Evolutionary conservation across 2,113 vertebrate species (phyloP).

Genomic region (Muntiacus reevesi): DNA sequence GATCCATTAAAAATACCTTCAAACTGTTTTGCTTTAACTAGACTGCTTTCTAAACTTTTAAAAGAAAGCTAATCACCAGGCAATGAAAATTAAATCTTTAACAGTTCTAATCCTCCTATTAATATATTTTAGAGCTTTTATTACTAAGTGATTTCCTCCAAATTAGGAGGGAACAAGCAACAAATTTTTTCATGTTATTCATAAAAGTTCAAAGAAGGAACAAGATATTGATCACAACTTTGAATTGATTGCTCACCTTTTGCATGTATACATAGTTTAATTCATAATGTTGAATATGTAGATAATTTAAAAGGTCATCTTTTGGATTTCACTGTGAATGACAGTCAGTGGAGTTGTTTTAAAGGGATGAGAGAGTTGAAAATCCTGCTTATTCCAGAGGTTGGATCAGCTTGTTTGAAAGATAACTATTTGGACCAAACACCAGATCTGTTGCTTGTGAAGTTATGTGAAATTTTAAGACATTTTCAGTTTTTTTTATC

Average conservation of each 20-base stretch:
- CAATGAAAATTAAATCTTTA: slow-evolving; percentile 21
- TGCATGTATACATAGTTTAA: not conserved
- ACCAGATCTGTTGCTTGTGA: not conserved
- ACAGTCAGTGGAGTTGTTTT: not conserved
- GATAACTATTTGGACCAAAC: not conserved
- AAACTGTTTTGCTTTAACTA: slow-evolving; percentile 19
- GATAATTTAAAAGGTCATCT: not conserved
- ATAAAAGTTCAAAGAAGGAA: not conserved
- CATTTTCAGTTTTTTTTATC: not conserved
- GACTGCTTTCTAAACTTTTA: slow-evolving; percentile 37
- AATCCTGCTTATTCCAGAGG: not conserved
- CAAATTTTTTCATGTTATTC: not conserved
- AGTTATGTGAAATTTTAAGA: not conserved
- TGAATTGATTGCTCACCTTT: slow-evolving; percentile 17
- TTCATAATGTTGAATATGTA: not conserved
- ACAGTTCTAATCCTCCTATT: slow-evolving; percentile 25
- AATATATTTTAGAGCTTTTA: slow-evolving; percentile 29
- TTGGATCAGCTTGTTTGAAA: not conserved
- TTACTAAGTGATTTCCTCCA: not conserved
- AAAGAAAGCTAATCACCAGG: slow-evolving; percentile 13
- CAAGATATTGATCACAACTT: not conserved
- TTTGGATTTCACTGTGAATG: not conserved
- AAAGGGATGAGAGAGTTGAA: not conserved
- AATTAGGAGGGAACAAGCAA: slow-evolving; percentile 1
- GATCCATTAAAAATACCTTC: slow-evolving; percentile 13